These are phyloP conservation scores for Zaprionus inermis DNA, from an alignment of 1,140 invertebrate genomes.

Conservation along the genomic window DNA sequence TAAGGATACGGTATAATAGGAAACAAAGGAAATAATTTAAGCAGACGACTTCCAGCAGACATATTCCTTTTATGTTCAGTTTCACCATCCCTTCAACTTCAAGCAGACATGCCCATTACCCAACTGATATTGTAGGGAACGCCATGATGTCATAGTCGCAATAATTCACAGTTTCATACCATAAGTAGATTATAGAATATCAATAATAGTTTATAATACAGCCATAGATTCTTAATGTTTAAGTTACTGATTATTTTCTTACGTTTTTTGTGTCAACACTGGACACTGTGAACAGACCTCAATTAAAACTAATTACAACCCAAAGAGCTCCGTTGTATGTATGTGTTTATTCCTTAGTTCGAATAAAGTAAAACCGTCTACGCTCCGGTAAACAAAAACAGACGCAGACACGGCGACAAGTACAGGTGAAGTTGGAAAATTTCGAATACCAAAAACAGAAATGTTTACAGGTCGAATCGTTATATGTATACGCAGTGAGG, in stretches of 20 bases:
- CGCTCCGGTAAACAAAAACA: slow-evolving; percentile 42
- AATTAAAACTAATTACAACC: slow-evolving; percentile 18
- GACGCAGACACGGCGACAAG: slow-evolving; percentile 16
- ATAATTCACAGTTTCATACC: not conserved
- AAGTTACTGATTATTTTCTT: not conserved
- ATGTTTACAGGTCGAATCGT: not conserved
- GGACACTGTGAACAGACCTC: slow-evolving; percentile 6
- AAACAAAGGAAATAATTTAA: not conserved
- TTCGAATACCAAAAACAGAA: not conserved
- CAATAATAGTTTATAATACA: not conserved
- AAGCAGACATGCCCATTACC: not conserved
- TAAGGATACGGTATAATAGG: not conserved
- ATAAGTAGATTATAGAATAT: no score
- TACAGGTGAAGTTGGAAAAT: slow-evolving; percentile 17
- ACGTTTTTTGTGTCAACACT: not conserved
- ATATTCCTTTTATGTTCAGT: not conserved
- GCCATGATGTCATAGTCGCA: not conserved
- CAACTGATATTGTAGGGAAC: not conserved
- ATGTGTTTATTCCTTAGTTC: not conserved
- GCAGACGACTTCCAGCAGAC: not conserved
- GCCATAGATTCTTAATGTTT: no score
- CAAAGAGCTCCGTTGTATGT: not conserved
- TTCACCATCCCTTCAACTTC: not conserved
- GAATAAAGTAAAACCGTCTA: slow-evolving; percentile 22
- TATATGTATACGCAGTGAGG: slow-evolving; percentile 10